phyloP scores from a whole-genome alignment of 1,140 invertebrate species.

The Cryptotermes secundus region DNA sequence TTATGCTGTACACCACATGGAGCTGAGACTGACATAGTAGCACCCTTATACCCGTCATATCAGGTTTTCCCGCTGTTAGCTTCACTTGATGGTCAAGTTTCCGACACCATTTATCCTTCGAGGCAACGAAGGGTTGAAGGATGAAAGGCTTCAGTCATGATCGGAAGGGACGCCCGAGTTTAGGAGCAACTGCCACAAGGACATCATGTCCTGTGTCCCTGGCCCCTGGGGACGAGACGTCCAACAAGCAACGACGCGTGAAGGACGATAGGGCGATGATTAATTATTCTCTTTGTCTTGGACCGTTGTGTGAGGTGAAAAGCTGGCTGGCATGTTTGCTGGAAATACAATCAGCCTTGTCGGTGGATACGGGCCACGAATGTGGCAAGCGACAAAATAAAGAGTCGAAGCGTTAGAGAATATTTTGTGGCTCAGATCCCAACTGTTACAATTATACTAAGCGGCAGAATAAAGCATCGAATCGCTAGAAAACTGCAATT shows the following conservation, averaged over 20 bases:
- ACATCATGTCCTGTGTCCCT: not conserved
- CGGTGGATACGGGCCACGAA: too few species aligned
- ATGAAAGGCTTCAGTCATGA: constrained; percentile 14
- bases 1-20: too few species aligned
- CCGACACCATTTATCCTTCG: not conserved
- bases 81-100: not conserved
- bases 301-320: not conserved
- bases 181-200: constrained; percentile 11
- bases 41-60: too few species aligned
- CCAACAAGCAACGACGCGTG: constrained; percentile 11
- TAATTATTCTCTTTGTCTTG: constrained; percentile 5
- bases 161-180: not conserved
- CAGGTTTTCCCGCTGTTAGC: not conserved
- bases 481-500: too few species aligned
- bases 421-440: too few species aligned
- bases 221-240: not conserved
- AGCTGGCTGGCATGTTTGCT: not conserved
- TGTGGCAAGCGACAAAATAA: too few species aligned
- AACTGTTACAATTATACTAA: too few species aligned
- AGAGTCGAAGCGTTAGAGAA: too few species aligned
- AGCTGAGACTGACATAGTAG: too few species aligned
- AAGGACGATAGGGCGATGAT: constrained; percentile 15
- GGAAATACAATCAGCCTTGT: constrained; percentile 1
- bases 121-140: not conserved
- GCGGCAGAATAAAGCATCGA: too few species aligned